Conservation (phyloP, 2,888 invertebrate genomes). For the Lampropteryx suffumata region DNA sequence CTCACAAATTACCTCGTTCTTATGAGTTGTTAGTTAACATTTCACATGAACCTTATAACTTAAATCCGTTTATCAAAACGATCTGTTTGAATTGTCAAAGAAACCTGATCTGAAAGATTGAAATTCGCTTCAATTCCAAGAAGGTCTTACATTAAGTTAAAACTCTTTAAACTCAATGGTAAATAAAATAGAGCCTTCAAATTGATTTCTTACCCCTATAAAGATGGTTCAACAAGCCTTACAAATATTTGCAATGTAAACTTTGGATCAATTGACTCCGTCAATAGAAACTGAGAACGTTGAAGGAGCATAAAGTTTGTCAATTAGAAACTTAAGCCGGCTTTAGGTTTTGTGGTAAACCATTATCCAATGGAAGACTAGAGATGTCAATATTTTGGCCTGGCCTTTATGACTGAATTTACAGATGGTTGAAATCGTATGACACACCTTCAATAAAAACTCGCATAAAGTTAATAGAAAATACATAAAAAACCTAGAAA, state of each 20-base stretch:
- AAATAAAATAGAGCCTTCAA: slow-evolving; percentile 33
- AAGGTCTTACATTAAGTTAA: slow-evolving; percentile 26
- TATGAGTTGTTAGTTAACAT: too few species aligned
- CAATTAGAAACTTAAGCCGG: slow-evolving; percentile 24
- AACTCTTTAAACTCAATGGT: slow-evolving; percentile 33
- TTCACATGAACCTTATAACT: too few species aligned
- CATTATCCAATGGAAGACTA: too few species aligned
- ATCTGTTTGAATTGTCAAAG: not conserved
- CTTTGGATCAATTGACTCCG: slow-evolving; percentile 34
- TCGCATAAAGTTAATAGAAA: too few species aligned
- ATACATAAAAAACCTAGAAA: too few species aligned
- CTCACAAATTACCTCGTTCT: too few species aligned
- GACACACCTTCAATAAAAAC: too few species aligned
- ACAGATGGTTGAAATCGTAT: too few species aligned
- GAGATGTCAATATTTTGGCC: too few species aligned
- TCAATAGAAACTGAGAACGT: slow-evolving; percentile 34
- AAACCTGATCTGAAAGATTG: slow-evolving; percentile 2
- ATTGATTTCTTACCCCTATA: slow-evolving; percentile 36
- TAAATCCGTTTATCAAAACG: not conserved
- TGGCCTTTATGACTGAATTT: too few species aligned
- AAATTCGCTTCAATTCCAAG: slow-evolving; percentile 7
- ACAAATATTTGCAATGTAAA: slow-evolving; percentile 36
- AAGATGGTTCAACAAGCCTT: slow-evolving; percentile 35
- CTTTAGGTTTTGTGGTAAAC: too few species aligned
- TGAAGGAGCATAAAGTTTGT: slow-evolving; percentile 27